Evolutionary conservation across 2,888 invertebrate species (phyloP).

Genomic region (Hermodice carunculata): DNA sequence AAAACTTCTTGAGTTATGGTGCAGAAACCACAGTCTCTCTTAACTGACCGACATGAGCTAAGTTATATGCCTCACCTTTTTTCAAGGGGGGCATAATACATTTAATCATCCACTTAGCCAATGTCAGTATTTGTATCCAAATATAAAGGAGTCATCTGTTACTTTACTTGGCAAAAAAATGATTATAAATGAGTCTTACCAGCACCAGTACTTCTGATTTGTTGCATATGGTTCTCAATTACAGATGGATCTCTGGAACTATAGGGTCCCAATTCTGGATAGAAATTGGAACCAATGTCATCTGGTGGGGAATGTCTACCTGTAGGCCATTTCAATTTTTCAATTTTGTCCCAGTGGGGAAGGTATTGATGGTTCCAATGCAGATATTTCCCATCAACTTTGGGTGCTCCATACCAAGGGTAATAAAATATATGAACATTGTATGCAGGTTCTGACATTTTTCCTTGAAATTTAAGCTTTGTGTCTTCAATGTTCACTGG

Average conservation of each 20-base stretch:
- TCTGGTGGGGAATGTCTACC: constrained; percentile 73
- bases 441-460: constrained; percentile 45
- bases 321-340: constrained; percentile 70
- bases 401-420: constrained; percentile 69
- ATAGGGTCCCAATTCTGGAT: constrained; percentile 73
- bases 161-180: background rate
- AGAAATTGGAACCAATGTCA: constrained; percentile 74
- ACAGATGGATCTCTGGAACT: constrained; percentile 72
- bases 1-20: too few species aligned
- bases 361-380: constrained; percentile 70
- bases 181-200: constrained; percentile 52
- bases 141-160: too few species aligned
- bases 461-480: too few species aligned
- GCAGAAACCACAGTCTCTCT: too few species aligned
- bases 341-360: constrained; percentile 65
- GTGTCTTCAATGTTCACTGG: too few species aligned
- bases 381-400: constrained; percentile 59
- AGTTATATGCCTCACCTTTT: too few species aligned
- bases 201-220: constrained; percentile 75
- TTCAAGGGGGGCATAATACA: too few species aligned
- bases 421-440: constrained; percentile 71
- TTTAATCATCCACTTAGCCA: too few species aligned
- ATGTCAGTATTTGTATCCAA: too few species aligned
- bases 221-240: constrained; percentile 75
- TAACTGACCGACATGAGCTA: too few species aligned